phyloP scores from a whole-genome alignment of 2,113 vertebrate species.

The Myotis brandtii region DNA sequence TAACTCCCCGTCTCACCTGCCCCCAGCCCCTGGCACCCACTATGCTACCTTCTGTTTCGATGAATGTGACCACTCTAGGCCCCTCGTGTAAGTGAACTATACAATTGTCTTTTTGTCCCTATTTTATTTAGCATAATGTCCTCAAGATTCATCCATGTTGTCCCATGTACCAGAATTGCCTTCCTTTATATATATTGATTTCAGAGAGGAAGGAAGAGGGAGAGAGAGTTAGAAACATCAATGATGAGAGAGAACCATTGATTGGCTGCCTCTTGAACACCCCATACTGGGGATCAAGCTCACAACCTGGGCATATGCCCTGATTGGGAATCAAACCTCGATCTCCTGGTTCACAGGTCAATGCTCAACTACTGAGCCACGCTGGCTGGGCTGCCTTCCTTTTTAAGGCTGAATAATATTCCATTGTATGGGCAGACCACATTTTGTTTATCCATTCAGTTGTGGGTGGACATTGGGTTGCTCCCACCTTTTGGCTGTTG shows the following conservation, averaged over 20 bases:
- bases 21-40: neutral
- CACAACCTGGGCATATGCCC: too few species aligned
- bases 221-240: too few species aligned
- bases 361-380: too few species aligned
- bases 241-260: too few species aligned
- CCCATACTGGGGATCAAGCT: too few species aligned
- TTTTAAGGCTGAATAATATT: neutral
- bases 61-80: neutral
- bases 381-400: neutral
- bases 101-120: neutral
- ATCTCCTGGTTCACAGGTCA: too few species aligned
- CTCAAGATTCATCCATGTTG: neutral
- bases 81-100: accelerated
- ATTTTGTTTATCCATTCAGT: too few species aligned
- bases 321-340: too few species aligned
- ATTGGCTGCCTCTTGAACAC: too few species aligned
- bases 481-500: neutral
- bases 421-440: accelerated
- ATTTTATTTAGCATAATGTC: neutral
- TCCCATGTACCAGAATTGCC: accelerated
- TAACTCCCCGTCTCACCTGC: neutral
- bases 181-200: neutral
- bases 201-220: too few species aligned
- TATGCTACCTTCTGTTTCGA: neutral
- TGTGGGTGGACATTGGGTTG: neutral